These are phyloP conservation scores for Megalops atlanticus DNA, from an alignment of 2,113 vertebrate genomes.

Conservation along the genomic window DNA sequence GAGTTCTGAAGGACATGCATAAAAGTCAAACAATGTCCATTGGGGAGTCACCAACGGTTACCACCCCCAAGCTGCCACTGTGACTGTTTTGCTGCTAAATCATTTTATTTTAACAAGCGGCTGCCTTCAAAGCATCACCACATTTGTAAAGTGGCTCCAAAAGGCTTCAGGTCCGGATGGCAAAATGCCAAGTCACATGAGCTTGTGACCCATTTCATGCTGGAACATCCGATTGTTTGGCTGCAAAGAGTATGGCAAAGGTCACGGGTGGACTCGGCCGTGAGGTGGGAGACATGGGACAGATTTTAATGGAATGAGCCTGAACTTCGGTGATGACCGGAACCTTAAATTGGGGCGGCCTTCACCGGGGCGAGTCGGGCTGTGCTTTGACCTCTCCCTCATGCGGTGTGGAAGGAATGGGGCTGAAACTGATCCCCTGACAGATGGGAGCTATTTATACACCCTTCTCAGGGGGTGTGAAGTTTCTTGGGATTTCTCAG, in stretches of 20 bases:
- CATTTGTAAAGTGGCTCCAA: not conserved
- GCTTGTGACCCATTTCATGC: not conserved
- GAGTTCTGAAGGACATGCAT: no score
- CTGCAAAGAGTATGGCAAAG: not conserved
- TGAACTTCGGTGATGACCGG: not conserved
- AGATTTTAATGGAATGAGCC: not conserved
- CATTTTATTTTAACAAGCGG: not conserved
- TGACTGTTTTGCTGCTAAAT: no score
- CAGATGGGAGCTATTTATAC: constrained; percentile 76
- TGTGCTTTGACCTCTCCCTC: not conserved
- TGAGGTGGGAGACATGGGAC: not conserved
- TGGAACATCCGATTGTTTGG: not conserved
- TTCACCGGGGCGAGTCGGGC: constrained; percentile 7
- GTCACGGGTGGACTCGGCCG: not conserved
- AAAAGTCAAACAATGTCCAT: no score
- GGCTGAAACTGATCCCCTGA: constrained; percentile 47
- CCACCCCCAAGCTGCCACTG: no score
- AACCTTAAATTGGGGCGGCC: not conserved
- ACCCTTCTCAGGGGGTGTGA: constrained; percentile 52
- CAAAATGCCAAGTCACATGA: not conserved
- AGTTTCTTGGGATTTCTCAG: constrained; percentile 54
- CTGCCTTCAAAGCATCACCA: not conserved
- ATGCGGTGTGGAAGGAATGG: constrained; percentile 19
- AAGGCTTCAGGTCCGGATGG: not conserved
- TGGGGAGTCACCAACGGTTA: no score